Conservation (phyloP, 2,113 vertebrate species). For the Cranoglanis bouderius region DNA sequence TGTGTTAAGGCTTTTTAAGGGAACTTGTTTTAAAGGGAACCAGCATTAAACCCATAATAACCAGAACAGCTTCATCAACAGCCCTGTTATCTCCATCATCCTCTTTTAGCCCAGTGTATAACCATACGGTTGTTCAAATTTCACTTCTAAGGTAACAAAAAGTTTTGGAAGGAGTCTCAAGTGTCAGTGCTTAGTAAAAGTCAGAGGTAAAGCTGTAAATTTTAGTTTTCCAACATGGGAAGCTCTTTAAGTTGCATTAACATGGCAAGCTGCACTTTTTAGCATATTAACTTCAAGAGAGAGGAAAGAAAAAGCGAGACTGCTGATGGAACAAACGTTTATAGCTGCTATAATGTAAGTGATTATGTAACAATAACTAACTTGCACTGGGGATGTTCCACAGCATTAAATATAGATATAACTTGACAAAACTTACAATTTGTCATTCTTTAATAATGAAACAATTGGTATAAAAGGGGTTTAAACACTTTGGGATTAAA, state of each 20-base stretch:
- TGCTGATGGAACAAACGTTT: background rate
- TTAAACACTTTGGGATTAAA: background rate
- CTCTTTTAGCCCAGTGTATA: background rate
- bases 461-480: background rate
- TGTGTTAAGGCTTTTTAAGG: slow-evolving; percentile 34
- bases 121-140: background rate
- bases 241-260: background rate
- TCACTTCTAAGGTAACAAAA: background rate
- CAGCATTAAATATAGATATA: background rate
- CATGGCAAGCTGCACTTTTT: background rate
- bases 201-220: background rate
- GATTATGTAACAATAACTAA: background rate
- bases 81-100: background rate
- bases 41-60: background rate
- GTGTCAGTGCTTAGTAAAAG: background rate
- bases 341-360: background rate
- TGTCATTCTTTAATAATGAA: too few species aligned
- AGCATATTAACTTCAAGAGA: background rate
- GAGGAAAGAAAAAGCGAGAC: background rate
- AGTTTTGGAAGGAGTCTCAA: background rate
- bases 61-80: background rate
- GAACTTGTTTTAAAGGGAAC: background rate
- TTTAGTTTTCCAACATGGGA: background rate
- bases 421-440: background rate
- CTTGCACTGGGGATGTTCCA: background rate